phyloP scores from a whole-genome alignment of 2,888 invertebrate genomes.

The Acanthosoma haemorrhoidale region DNA sequence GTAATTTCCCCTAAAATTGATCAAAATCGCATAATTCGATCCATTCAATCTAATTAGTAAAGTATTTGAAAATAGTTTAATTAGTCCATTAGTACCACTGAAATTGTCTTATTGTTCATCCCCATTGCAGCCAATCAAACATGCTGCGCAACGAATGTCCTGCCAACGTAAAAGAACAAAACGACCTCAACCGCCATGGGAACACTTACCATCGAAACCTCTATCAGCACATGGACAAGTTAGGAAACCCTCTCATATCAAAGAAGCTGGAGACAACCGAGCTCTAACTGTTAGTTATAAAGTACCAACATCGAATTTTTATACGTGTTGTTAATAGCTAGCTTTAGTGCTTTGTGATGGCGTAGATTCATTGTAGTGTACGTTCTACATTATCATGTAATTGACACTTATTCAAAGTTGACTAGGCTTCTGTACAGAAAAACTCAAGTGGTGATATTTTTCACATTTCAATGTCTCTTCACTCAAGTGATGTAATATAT shows the following conservation, averaged over 20 bases:
- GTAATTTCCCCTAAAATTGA: not conserved
- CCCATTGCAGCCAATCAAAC: constrained; percentile 42
- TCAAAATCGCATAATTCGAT: not conserved
- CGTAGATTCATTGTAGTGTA: not conserved
- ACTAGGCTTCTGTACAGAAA: not conserved
- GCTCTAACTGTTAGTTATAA: constrained; percentile 49
- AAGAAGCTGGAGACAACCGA: constrained; percentile 76
- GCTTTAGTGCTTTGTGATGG: not conserved
- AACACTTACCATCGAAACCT: constrained; percentile 54
- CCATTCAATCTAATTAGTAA: not conserved
- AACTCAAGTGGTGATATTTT: too few relatives aligned
- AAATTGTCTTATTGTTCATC: not conserved
- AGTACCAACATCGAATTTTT: not conserved
- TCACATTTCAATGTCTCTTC: too few relatives aligned
- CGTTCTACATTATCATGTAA: not conserved
- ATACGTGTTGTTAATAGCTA: not conserved
- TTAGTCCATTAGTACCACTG: not conserved
- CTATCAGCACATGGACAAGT: constrained; percentile 65
- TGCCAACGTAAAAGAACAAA: constrained; percentile 45
- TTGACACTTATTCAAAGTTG: not conserved
- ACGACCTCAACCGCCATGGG: constrained; percentile 46
- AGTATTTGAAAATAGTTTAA: not conserved
- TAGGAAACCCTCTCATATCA: constrained; percentile 59
- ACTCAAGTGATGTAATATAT: too few relatives aligned
- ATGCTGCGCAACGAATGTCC: constrained; percentile 39